A percentile compares a stretch with the other conserved stretches of the same genome.
Evolutionary conservation across 2,888 invertebrate species (phyloP).

Genomic region (Uloborus plumipes): DNA sequence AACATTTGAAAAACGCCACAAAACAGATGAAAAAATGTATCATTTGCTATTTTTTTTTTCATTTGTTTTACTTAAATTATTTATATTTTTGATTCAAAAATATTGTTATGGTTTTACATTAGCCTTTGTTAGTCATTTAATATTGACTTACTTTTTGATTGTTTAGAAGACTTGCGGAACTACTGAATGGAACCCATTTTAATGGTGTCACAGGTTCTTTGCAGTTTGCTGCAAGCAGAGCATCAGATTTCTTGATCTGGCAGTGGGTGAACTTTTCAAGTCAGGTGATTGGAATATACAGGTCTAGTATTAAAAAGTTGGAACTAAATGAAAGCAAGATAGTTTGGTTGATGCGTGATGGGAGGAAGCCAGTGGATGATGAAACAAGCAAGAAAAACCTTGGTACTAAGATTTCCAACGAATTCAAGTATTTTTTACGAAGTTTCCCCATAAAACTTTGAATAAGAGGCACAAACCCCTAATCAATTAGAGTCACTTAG

Average conservation of each 20-base stretch:
- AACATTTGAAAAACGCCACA: too few species aligned
- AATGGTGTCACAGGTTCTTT: slow-evolving; percentile 82
- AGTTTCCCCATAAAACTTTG: too few species aligned
- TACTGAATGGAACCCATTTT: slow-evolving; percentile 79
- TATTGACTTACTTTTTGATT: slow-evolving; percentile 1
- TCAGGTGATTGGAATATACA: slow-evolving; percentile 70
- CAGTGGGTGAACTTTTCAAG: slow-evolving; percentile 71
- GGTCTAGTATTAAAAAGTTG: slow-evolving; percentile 70
- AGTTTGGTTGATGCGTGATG: slow-evolving; percentile 78
- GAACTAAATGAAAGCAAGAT: slow-evolving; percentile 75
- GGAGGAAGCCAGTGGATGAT: slow-evolving; percentile 80
- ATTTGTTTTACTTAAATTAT: too few species aligned
- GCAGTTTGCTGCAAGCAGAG: slow-evolving; percentile 79
- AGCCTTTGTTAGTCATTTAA: too few species aligned
- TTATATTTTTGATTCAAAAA: too few species aligned
- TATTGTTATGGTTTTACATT: too few species aligned
- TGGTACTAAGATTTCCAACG: too few species aligned
- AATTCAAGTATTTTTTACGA: too few species aligned
- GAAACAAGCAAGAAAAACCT: slow-evolving; percentile 51
- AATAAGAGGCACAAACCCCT: too few species aligned
- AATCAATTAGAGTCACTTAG: too few species aligned
- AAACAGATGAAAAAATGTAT: too few species aligned
- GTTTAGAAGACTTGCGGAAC: slow-evolving; percentile 76
- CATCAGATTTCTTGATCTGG: slow-evolving; percentile 71
- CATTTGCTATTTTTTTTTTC: too few species aligned